Conservation (phyloP, 2,888 invertebrate species). For the Craniophora ligustri region DNA sequence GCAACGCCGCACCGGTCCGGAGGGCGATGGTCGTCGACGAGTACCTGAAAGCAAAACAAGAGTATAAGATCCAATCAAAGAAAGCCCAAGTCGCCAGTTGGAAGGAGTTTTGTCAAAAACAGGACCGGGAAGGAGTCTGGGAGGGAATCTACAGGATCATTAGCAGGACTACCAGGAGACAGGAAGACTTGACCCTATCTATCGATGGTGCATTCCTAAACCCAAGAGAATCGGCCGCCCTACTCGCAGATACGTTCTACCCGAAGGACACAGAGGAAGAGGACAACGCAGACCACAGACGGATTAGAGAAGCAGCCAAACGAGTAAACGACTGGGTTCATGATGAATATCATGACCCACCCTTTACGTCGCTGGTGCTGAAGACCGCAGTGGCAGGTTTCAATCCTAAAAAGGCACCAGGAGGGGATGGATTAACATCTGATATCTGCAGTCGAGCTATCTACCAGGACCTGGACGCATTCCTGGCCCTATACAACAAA, state of each 20-base stretch:
- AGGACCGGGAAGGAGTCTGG: slow-evolving; percentile 29
- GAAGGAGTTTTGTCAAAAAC: slow-evolving; percentile 38
- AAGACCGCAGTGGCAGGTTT: background rate
- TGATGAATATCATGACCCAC: slow-evolving; percentile 7
- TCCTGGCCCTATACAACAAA: no score
- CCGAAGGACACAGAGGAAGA: background rate
- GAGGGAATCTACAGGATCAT: background rate
- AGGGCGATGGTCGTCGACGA: slow-evolving; percentile 20
- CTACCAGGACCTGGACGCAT: slow-evolving; percentile 2
- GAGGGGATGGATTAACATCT: background rate
- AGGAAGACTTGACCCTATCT: no score
- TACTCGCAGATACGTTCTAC: slow-evolving; percentile 15
- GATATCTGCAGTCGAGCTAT: slow-evolving; percentile 1
- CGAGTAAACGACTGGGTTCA: background rate
- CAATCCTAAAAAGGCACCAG: slow-evolving; percentile 2
- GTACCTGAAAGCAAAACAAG: slow-evolving; percentile 34
- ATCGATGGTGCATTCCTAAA: slow-evolving; percentile 8
- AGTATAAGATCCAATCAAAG: slow-evolving; percentile 18
- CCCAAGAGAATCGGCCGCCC: slow-evolving; percentile 11
- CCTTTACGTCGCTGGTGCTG: slow-evolving; percentile 3
- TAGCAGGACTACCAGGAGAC: background rate
- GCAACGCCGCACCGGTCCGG: slow-evolving; percentile 30
- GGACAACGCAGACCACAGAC: slow-evolving; percentile 1
- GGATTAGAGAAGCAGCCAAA: background rate
- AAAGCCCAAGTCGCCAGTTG: slow-evolving; percentile 23